Evolutionary conservation across 53 echinoderm and acorn worm genomes (phyloP).

Genomic region (Apostichopus leukothele): DNA sequence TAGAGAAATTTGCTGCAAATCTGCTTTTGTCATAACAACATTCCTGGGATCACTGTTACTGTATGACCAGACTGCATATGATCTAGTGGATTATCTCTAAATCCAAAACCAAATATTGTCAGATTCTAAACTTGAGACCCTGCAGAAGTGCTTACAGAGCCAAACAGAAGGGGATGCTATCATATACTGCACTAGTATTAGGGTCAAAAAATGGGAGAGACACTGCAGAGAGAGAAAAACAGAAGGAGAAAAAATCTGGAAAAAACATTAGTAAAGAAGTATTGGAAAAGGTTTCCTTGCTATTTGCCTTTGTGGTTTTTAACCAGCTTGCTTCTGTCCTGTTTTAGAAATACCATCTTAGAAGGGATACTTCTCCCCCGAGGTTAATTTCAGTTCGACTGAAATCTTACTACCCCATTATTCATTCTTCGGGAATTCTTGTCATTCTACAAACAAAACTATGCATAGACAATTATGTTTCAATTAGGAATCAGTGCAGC

Average conservation of each 20-base stretch:
- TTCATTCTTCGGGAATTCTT: conserved; percentile 1
- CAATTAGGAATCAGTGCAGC: not conserved
- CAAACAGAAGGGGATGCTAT: not conserved
- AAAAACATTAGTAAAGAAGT: not conserved
- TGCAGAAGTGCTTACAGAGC: not conserved
- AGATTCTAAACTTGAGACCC: conserved; percentile 14
- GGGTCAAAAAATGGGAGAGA: not conserved
- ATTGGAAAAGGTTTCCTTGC: not conserved
- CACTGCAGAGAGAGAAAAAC: not conserved
- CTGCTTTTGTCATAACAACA: conserved; percentile 24
- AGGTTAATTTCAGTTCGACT: conserved; percentile 12
- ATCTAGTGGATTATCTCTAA: conserved; percentile 17
- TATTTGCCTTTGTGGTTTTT: not conserved
- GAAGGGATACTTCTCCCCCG: not conserved
- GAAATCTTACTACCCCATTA: not conserved
- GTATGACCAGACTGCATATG: conserved; percentile 5
- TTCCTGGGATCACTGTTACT: conserved; percentile 29
- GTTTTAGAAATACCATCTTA: conserved; percentile 7
- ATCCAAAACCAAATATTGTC: conserved; percentile 41
- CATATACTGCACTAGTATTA: not conserved
- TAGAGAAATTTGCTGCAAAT: not conserved
- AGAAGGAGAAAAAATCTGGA: not conserved
- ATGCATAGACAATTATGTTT: not conserved
- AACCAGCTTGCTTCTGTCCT: conserved; percentile 4
- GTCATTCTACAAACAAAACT: not conserved